phyloP scores from a whole-genome alignment of 2,888 invertebrate species.

The Calephelis perditalis region DNA sequence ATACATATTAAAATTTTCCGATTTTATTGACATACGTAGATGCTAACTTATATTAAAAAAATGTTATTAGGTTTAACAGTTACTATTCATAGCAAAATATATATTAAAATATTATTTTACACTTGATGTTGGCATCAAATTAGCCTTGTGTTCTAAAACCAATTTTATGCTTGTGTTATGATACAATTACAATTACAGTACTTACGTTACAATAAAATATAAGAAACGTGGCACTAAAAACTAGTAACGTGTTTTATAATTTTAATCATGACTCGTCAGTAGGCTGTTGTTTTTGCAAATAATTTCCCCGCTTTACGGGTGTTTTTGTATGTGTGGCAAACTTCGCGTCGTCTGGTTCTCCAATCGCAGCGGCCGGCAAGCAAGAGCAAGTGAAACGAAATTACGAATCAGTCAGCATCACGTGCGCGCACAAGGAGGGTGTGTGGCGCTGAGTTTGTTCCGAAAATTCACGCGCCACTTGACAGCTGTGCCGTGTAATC shows the following conservation, averaged over 20 bases:
- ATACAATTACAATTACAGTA: too few relatives aligned
- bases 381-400: slow-evolving; percentile 43
- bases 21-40: too few relatives aligned
- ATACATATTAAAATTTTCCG: too few relatives aligned
- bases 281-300: background rate
- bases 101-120: too few relatives aligned
- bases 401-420: slow-evolving; percentile 67
- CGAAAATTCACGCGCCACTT: slow-evolving; percentile 67
- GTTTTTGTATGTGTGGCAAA: slow-evolving; percentile 48
- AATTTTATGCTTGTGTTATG: background rate
- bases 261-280: background rate
- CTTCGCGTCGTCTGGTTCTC: slow-evolving; percentile 44
- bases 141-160: too few relatives aligned
- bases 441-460: slow-evolving; percentile 42
- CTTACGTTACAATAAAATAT: background rate
- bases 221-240: too few relatives aligned
- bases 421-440: slow-evolving; percentile 58
- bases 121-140: too few relatives aligned
- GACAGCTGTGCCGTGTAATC: slow-evolving; percentile 67
- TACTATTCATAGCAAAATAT: too few relatives aligned
- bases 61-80: too few relatives aligned
- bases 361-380: slow-evolving; percentile 34
- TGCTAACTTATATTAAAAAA: too few relatives aligned
- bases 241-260: background rate
- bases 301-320: slow-evolving; percentile 37